Evolutionary conservation across 2,888 invertebrate genomes (phyloP).

Genomic region (Zygaena filipendulae): DNA sequence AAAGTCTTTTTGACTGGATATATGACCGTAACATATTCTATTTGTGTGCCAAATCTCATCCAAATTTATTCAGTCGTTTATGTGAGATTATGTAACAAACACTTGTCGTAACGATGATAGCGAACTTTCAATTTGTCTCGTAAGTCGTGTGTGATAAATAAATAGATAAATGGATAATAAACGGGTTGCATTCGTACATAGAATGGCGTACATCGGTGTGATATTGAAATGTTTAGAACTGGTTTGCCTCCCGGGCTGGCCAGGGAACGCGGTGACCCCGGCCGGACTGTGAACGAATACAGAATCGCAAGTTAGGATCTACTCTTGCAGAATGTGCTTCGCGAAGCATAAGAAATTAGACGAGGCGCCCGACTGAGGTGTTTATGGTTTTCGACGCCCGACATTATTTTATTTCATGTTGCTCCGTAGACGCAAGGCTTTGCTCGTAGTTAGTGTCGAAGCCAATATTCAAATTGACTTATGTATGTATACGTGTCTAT

Average conservation of each 20-base stretch:
- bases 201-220: constrained; percentile 46
- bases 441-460: no score
- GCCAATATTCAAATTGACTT: no score
- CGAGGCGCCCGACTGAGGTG: constrained; percentile 43
- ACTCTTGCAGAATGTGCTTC: constrained; percentile 24
- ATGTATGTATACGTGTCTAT: no score
- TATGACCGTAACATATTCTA: no score
- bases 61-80: no score
- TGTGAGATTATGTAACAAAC: no score
- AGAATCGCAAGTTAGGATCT: constrained; percentile 11
- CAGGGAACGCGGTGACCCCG: constrained; percentile 55
- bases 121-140: no score
- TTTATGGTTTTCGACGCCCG: constrained; percentile 40
- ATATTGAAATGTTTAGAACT: constrained; percentile 63
- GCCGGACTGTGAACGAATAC: constrained; percentile 27
- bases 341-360: constrained; percentile 50
- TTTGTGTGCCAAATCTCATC: no score
- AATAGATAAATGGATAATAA: no score
- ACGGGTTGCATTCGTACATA: constrained; percentile 41
- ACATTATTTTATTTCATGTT: constrained; percentile 3
- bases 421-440: constrained; percentile 4
- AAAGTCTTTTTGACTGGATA: no score
- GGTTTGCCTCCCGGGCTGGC: constrained; percentile 46
- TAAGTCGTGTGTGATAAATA: no score
- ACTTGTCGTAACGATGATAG: no score